phyloP scores from a whole-genome alignment of 2,888 invertebrate species.

The Heliconius aoede region DNA sequence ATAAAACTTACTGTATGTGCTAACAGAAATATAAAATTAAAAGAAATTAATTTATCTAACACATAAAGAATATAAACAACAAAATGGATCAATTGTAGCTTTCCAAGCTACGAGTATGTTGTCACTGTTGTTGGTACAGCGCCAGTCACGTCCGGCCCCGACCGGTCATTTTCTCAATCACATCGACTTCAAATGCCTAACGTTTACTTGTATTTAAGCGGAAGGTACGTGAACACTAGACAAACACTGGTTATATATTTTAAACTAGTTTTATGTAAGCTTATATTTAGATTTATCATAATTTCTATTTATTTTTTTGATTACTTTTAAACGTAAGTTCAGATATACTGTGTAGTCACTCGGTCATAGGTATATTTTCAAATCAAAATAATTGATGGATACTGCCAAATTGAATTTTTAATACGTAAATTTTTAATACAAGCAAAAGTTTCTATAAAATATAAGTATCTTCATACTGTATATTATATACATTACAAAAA shows the following conservation, averaged over 20 bases:
- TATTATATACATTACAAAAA: neutral
- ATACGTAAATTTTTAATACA: too few species aligned
- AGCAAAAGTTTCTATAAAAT: too few species aligned
- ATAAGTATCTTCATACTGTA: too few species aligned
- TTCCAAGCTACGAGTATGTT: constrained; percentile 46
- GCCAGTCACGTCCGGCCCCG: constrained; percentile 56
- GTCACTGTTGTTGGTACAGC: constrained; percentile 55
- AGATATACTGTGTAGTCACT: neutral
- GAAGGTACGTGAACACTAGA: constrained; percentile 30
- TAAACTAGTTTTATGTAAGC: neutral
- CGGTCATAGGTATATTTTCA: neutral
- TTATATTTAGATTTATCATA: neutral
- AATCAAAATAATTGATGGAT: too few species aligned
- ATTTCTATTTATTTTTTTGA: too few species aligned
- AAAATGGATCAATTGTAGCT: constrained; percentile 27
- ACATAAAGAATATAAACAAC: neutral
- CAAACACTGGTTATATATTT: constrained; percentile 31
- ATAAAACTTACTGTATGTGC: neutral
- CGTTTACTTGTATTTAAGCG: constrained; percentile 51
- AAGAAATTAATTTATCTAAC: neutral
- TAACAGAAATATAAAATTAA: neutral
- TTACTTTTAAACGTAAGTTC: neutral
- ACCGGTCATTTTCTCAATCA: constrained; percentile 57
- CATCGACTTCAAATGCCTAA: constrained; percentile 51
- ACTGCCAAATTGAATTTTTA: too few species aligned